Conservation (phyloP, 23 tunicate species). For the Ciona savignyi region DNA sequence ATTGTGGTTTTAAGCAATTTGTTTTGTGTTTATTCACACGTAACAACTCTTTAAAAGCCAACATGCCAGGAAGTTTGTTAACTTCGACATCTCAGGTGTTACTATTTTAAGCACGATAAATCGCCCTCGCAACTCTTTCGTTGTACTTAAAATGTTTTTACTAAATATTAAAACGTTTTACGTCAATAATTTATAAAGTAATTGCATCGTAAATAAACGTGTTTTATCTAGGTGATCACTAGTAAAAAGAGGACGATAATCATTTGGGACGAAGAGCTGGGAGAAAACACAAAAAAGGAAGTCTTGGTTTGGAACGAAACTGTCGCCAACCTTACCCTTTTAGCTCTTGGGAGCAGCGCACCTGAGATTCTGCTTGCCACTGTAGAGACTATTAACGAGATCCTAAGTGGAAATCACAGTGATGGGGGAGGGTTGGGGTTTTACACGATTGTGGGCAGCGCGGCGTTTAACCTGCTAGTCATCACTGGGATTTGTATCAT, state of each 20-base stretch:
- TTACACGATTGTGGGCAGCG: conserved; percentile 64
- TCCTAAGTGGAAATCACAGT: neutral
- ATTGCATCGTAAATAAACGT: too few relatives aligned
- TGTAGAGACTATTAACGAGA: conserved; percentile 40
- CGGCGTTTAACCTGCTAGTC: conserved; percentile 60
- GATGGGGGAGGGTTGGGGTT: conserved; percentile 35
- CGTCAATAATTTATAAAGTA: too few relatives aligned
- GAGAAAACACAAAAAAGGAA: conserved; percentile 17
- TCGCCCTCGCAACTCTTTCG: too few relatives aligned
- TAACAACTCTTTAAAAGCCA: too few relatives aligned
- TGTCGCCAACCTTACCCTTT: conserved; percentile 61
- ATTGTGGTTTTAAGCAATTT: too few relatives aligned
- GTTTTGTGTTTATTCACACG: too few relatives aligned
- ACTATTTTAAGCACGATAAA: too few relatives aligned
- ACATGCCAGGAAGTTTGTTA: too few relatives aligned
- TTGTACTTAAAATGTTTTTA: too few relatives aligned
- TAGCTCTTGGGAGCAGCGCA: conserved; percentile 68
- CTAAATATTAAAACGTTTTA: too few relatives aligned
- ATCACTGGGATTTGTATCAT: conserved; percentile 60
- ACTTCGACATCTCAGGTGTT: too few relatives aligned
- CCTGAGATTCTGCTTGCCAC: conserved; percentile 54
- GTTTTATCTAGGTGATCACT: conserved; percentile 67
- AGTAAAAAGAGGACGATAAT: conserved; percentile 49
- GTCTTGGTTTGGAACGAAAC: conserved; percentile 71
- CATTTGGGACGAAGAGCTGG: conserved; percentile 34